Percentiles rank a stretch among this genome's conserved stretches.
phyloP scores from a whole-genome alignment of 2,113 vertebrate genomes.

The Perccottus glenii region DNA sequence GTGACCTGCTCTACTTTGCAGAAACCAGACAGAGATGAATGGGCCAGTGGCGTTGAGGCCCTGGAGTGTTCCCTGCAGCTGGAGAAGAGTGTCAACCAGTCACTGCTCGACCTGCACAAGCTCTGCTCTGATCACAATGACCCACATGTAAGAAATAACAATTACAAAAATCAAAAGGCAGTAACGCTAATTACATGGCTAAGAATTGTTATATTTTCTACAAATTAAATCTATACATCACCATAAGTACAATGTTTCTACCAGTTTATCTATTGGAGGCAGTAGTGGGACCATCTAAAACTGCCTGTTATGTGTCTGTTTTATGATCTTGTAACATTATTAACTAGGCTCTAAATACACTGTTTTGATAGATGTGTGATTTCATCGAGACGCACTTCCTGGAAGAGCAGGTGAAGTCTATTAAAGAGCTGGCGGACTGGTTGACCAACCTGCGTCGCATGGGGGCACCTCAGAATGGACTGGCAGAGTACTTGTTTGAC shows the following conservation, averaged over 20 bases:
- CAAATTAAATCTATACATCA: too few relatives aligned
- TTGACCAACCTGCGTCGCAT: conserved; percentile 93
- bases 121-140: conserved; percentile 90
- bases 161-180: too few relatives aligned
- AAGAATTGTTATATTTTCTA: too few relatives aligned
- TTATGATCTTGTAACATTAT: not conserved
- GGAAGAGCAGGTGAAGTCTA: conserved; percentile 95
- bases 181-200: too few relatives aligned
- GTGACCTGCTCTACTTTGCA: conserved; percentile 41
- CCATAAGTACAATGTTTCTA: too few relatives aligned
- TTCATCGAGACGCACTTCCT: conserved; percentile 96
- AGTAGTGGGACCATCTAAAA: too few relatives aligned
- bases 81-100: conserved; percentile 86
- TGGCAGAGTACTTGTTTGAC: conserved; percentile 97
- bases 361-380: conserved; percentile 85
- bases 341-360: not conserved
- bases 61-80: conserved; percentile 92
- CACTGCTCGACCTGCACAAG: conserved; percentile 93
- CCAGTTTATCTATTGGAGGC: too few relatives aligned
- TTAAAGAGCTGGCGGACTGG: conserved; percentile 92
- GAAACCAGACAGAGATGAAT: conserved; percentile 93
- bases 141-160: conserved; percentile 86
- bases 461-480: conserved; percentile 90
- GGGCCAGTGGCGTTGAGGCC: conserved; percentile 91
- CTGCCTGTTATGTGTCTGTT: too few relatives aligned